phyloP scores from a whole-genome alignment of 2,888 invertebrate genomes.

The Meta bourneti region DNA sequence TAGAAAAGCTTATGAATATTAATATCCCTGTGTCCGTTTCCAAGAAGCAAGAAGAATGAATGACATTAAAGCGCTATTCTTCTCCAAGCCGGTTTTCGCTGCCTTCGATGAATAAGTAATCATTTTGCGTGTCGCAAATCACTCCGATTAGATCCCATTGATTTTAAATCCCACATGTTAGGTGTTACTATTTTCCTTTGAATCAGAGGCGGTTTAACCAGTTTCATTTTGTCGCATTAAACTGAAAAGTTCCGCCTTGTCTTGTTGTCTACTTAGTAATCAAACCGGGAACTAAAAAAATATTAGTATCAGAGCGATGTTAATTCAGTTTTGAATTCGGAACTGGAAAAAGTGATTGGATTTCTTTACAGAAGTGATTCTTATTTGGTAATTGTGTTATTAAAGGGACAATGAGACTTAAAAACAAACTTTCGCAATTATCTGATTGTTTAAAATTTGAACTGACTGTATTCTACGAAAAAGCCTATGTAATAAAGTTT shows the following conservation, averaged over 20 bases:
- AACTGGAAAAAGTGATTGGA: no score
- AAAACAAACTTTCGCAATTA: no score
- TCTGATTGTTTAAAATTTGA: no score
- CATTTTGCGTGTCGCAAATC: slow-evolving; percentile 23
- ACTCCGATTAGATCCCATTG: slow-evolving; percentile 16
- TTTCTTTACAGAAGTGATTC: no score
- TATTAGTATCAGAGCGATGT: not conserved
- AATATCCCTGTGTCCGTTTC: slow-evolving; percentile 11
- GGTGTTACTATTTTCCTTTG: not conserved
- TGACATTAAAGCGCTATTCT: not conserved
- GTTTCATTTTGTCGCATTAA: slow-evolving; percentile 3
- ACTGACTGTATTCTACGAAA: no score
- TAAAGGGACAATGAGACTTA: no score
- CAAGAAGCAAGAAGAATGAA: slow-evolving; percentile 3
- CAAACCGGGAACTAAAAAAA: not conserved
- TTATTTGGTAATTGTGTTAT: no score
- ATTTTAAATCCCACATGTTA: slow-evolving; percentile 40
- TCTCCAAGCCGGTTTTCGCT: not conserved
- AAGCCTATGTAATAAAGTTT: no score
- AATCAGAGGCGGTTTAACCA: slow-evolving; percentile 26
- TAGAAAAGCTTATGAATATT: not conserved
- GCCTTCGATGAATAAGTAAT: slow-evolving; percentile 29
- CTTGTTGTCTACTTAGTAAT: not conserved
- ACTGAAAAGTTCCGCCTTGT: not conserved
- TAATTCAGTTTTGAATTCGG: not conserved